Evolutionary conservation across 2,113 vertebrate genomes (phyloP), one percentile per base, ranked within the genome.

Genomic region (Poeciliopsis occidentalis): DNA sequence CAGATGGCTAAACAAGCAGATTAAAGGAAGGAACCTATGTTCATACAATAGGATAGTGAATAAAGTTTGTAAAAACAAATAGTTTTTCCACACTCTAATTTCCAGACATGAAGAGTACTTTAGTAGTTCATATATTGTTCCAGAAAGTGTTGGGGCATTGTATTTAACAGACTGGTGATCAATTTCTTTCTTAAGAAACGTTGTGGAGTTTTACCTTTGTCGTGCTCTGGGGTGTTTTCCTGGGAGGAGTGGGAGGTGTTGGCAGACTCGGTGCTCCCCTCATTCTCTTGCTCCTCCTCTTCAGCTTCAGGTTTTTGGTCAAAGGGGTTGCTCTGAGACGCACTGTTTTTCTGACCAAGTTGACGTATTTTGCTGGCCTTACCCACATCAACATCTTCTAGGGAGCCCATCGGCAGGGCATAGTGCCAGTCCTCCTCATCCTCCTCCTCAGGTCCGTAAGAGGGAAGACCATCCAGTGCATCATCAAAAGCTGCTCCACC

Each of bases 351-450:
- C 4, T 0, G 68, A 54, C 17, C 31, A 4, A 61, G 7, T 34
- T 79, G 67, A 10, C 2, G 51, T 27, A 11, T 63, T 64, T 81
- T 81, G 4, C 73, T 85, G 1, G 44, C 51, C 39, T 89, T 89
- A 13, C 47, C 44, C 37, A 62, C 17, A 6, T 81, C 75, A 0
- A n/a, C 76, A 26, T 89, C 88, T 30, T 87, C 84, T 29, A 85
- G 15, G 1, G 71, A 60, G n/a, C 71, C 89, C 69, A 79, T 27
- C 0, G 91, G 91, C 70, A 92, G 41, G 13, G 86, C 79, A 76
- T 91, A 89, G 60, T 91, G 79, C 92, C 93, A 93, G 76, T 93
- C 88, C 62, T 93, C 93, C 64, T 93, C 93, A 7, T 93, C 92
- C 1, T 93, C 92, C 8, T 93, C 78, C 62, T 80, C 91, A 3